phyloP scores from a whole-genome alignment of 2,113 vertebrate genomes.

The Xiphophorus maculatus region DNA sequence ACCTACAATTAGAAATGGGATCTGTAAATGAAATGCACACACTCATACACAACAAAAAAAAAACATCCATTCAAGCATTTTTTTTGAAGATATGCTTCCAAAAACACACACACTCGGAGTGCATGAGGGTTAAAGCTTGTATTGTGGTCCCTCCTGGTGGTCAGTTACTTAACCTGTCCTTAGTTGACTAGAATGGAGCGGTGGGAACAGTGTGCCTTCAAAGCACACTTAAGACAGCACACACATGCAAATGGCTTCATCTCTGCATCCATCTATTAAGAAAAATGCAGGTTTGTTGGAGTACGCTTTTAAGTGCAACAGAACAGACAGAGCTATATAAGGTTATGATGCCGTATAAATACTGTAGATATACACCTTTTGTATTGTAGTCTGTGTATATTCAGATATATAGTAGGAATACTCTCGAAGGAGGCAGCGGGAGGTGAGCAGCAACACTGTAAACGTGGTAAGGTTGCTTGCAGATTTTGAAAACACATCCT shows the following conservation, averaged over 20 bases:
- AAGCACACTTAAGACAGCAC: slow-evolving; percentile 68
- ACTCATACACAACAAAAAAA: slow-evolving; percentile 3
- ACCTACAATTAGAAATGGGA: slow-evolving; percentile 68
- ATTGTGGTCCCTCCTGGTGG: slow-evolving; percentile 71
- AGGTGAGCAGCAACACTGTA: slow-evolving; percentile 55
- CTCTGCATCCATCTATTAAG: slow-evolving; percentile 62
- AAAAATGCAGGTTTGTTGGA: slow-evolving; percentile 55
- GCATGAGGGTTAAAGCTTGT: slow-evolving; percentile 17
- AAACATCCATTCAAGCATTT: neutral
- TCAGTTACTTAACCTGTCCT: slow-evolving; percentile 47
- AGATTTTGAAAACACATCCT: slow-evolving; percentile 62
- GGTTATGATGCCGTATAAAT: slow-evolving; percentile 75
- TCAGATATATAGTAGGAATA: slow-evolving; percentile 61
- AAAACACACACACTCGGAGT: slow-evolving; percentile 5
- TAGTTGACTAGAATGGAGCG: slow-evolving; percentile 53
- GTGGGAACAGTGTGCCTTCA: slow-evolving; percentile 44
- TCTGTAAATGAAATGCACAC: slow-evolving; percentile 17
- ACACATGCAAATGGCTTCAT: slow-evolving; percentile 76
- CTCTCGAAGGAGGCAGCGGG: slow-evolving; percentile 65
- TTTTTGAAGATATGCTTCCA: slow-evolving; percentile 1
- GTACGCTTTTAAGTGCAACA: slow-evolving; percentile 72
- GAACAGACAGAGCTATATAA: slow-evolving; percentile 65
- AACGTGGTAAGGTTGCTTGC: slow-evolving; percentile 50
- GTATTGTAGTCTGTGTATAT: slow-evolving; percentile 67
- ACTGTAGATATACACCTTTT: slow-evolving; percentile 68